Base-by-base conservation (phyloP, 2,797 vertebrate species). In the Melanotaenia nigrans region DNA sequence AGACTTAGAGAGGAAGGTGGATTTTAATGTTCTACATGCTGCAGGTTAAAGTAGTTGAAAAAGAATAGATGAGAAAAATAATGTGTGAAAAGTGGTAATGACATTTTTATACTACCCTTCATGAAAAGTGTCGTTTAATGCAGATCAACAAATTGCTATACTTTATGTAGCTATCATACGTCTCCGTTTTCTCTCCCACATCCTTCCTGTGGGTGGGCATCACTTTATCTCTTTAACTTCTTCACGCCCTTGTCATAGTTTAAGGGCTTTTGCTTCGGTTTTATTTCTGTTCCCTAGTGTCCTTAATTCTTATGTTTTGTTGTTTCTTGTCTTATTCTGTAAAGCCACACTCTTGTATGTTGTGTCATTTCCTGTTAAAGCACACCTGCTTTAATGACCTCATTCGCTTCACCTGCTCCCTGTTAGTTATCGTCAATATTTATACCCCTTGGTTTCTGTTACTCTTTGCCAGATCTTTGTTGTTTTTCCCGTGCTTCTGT, bases 31-130 rank as follows among this genome's bases (percentile, higher is more conserved):
- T 22, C 0, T 1, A 4, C 73, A 73, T 68, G 65, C 68, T 75
- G 70, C 75, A 80, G 81, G 69, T 80, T 77, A 73, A 83, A n/a
- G 73, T 71, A 60, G 77, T 69, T 81, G 66, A 73, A 86, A 71
- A 71, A 71, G 62, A 58, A 40, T 65, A 69, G 36, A 60, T 73
- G 78, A 83, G 70, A 63, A 55, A 66, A 68, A 58, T 54, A 62
- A 62, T 65, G 58, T 35, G 60, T n/a, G 30, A 75, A 66, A 10
- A 0, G 10, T 59, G 25, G 70, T 61, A 73, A 71, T 81, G 1
- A 16, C 16, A 30, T 25, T 66, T 69, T 32, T 55, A 9, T 49
- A 35, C 38, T n/a, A 57, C 32, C 45, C 61, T 61, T 32, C 28
- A 18, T 5, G 38, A 56, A 33, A 79, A 32, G 60, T 16, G 5